Percentiles rank a stretch among this genome's conserved stretches.
phyloP scores from a whole-genome alignment of 2,113 vertebrate species.

The Propithecus coquereli region DNA sequence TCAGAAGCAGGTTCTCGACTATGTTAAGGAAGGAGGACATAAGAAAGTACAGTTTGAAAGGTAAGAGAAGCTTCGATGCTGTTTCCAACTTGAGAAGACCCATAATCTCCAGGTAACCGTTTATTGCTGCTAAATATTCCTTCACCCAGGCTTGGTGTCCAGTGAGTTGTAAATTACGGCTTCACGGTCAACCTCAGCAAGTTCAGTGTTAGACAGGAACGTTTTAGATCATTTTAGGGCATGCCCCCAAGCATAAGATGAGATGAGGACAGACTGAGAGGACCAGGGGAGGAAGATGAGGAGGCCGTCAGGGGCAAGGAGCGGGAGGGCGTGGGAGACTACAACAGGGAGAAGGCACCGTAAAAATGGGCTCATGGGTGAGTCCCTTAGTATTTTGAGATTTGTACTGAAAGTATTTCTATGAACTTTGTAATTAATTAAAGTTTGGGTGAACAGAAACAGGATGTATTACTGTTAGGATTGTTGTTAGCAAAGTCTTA shows the following conservation, averaged over 20 bases:
- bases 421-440: background rate
- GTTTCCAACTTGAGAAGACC: background rate
- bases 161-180: background rate
- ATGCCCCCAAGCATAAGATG: accelerated
- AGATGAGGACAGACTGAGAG: background rate
- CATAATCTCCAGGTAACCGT: accelerated
- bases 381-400: background rate
- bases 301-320: background rate
- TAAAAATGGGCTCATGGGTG: background rate
- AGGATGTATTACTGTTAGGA: background rate
- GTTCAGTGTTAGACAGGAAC: background rate
- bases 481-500: background rate
- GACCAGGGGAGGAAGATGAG: background rate
- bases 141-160: too few species aligned
- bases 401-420: background rate
- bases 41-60: slow-evolving; percentile 98
- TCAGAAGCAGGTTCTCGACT: slow-evolving; percentile 99
- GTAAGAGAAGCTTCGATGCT: slow-evolving; percentile 79
- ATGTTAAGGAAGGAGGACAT: slow-evolving; percentile 95
- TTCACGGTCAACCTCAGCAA: accelerated
- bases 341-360: background rate
- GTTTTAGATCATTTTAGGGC: background rate
- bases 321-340: background rate
- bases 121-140: accelerated
- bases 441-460: background rate